A percentile compares a stretch with the other conserved stretches of the same genome.
These are phyloP conservation scores for Lucinisca nassula DNA, from an alignment of 2,888 invertebrate genomes.

Conservation along the genomic window DNA sequence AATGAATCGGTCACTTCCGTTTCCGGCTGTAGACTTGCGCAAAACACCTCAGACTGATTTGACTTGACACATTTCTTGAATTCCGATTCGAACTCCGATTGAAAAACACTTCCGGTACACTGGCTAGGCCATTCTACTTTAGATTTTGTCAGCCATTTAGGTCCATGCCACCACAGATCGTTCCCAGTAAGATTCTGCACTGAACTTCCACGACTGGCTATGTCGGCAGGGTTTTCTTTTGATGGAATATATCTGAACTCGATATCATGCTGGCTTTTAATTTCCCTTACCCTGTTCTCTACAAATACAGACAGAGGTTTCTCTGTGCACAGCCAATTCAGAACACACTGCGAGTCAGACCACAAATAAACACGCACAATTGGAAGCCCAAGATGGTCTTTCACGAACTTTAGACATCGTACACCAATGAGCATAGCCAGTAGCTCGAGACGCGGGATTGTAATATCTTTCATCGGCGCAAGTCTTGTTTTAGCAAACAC, in stretches of 20 bases:
- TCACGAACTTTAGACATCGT: no score
- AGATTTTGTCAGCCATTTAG: conserved; percentile 6
- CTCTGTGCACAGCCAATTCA: neutral
- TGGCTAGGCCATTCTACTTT: neutral
- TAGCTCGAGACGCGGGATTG: no score
- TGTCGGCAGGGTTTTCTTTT: conserved; percentile 8
- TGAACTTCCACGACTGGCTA: neutral
- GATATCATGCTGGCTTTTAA: neutral
- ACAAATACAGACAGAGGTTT: conserved; percentile 22
- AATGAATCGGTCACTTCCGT: neutral
- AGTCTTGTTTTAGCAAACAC: no score
- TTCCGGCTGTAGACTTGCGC: neutral
- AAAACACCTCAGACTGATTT: conserved; percentile 4
- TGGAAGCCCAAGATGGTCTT: no score
- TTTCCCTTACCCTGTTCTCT: neutral
- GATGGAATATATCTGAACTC: neutral
- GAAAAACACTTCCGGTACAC: neutral
- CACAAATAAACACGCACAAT: no score
- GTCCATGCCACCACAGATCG: conserved; percentile 21
- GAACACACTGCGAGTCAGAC: neutral
- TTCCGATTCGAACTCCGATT: neutral
- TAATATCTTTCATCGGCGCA: no score
- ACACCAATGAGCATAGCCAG: neutral
- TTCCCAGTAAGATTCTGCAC: neutral
- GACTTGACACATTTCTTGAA: neutral